A percentile compares a stretch with the other conserved stretches of the same genome.
phyloP scores from a whole-genome alignment of 2,888 invertebrate species.

The Itoplectis maculator region DNA sequence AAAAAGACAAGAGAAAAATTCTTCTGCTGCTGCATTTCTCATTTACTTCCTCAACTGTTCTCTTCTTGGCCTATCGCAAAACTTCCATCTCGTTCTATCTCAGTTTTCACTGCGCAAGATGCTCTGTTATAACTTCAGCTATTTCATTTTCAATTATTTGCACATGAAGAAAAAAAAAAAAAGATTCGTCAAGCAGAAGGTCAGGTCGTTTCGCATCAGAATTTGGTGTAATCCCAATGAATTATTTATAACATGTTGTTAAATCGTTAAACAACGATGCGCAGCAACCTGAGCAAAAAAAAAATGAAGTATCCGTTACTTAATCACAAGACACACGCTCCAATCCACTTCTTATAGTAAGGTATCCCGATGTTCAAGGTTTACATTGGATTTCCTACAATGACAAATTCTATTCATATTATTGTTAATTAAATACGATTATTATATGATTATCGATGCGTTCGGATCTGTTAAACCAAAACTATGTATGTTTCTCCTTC shows the following conservation, averaged over 20 bases:
- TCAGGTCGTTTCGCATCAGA: slow-evolving; percentile 70
- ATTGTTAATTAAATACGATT: slow-evolving; percentile 70
- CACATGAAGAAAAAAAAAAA: slow-evolving; percentile 23
- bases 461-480: slow-evolving; percentile 72
- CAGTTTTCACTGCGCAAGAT: slow-evolving; percentile 59
- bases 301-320: slow-evolving; percentile 45
- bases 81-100: slow-evolving; percentile 61
- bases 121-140: slow-evolving; percentile 54
- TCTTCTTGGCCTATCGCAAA: slow-evolving; percentile 68
- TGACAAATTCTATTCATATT: slow-evolving; percentile 66
- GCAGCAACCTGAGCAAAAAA: slow-evolving; percentile 69
- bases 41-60: slow-evolving; percentile 57
- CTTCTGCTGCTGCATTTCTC: slow-evolving; percentile 66
- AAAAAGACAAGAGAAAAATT: slow-evolving; percentile 44
- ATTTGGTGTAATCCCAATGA: slow-evolving; percentile 20
- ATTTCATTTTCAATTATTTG: slow-evolving; percentile 54
- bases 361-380: slow-evolving; percentile 81
- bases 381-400: slow-evolving; percentile 82
- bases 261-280: slow-evolving; percentile 66
- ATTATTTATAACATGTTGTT: slow-evolving; percentile 15
- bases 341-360: slow-evolving; percentile 84
- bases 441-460: slow-evolving; percentile 72
- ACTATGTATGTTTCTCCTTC: slow-evolving; percentile 73
- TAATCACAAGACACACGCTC: slow-evolving; percentile 77
- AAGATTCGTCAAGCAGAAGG: slow-evolving; percentile 45